These are phyloP conservation scores for Sisor rabdophorus DNA, from an alignment of 2,113 vertebrate genomes.

Conservation along the genomic window DNA sequence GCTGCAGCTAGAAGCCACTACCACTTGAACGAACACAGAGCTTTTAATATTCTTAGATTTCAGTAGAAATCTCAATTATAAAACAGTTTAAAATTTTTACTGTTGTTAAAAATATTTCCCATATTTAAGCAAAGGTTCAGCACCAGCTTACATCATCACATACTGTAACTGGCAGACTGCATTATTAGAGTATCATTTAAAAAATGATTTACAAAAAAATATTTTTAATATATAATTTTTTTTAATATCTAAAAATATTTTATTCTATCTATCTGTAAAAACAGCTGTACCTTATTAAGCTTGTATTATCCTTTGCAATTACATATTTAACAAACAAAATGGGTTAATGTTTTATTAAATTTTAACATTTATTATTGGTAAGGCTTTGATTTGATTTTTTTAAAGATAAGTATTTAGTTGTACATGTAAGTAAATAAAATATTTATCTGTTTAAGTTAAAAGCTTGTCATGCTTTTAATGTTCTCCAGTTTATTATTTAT, in stretches of 20 bases:
- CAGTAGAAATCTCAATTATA: not conserved
- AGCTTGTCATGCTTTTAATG: not conserved
- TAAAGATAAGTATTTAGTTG: not conserved
- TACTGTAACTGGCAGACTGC: not conserved
- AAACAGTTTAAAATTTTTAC: not conserved
- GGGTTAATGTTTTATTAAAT: not conserved
- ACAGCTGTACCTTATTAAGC: no score
- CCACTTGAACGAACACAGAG: conserved; percentile 1
- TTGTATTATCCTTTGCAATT: no score
- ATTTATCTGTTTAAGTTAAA: not conserved
- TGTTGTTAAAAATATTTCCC: not conserved
- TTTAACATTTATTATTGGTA: not conserved
- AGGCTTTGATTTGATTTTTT: not conserved
- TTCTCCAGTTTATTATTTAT: not conserved
- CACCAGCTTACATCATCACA: not conserved
- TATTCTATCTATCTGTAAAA: no score
- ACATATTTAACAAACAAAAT: no score
- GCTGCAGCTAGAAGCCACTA: conserved; percentile 40
- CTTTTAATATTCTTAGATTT: conserved; percentile 48
- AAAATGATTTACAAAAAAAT: no score
- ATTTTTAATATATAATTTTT: no score
- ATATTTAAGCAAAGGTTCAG: not conserved
- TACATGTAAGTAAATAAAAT: not conserved
- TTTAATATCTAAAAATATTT: not conserved
- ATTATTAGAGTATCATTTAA: not conserved